Evolutionary conservation across 2,888 invertebrate species (phyloP), one percentile per base, ranked within the genome.

Genomic region (Pyrochroa serraticornis): DNA sequence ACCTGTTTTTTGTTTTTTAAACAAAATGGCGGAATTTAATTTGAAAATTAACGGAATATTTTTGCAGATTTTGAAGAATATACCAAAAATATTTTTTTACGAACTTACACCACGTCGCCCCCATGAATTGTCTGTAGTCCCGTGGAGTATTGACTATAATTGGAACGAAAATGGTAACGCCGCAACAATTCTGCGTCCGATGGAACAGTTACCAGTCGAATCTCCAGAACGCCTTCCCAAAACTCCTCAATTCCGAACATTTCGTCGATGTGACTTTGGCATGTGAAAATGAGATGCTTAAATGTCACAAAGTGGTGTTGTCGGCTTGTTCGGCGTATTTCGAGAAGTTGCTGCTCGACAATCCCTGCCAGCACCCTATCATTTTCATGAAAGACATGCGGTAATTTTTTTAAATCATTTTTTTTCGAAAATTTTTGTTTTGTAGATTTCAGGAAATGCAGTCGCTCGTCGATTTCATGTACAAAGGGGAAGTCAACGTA

Each of bases 191-290:
- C 67, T 89, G 89, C 74, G 87, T 92, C 44, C 83, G 91, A 72
- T 92, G 91, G 92, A 91, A 91, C 77, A 90, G 90, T 68, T 91
- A 91, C 77, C 90, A 91, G 73, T 87, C 88, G 36, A 91, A 91
- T 75, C 83, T 92, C 79, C 90, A 87, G 71, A 87, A 87, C 66
- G 89, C 90, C 60, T 91, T 91, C 73, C 90, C 90, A 0, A 88
- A 88, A 7, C 82, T 91, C 9, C 82, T 91, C 6, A 86, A 87
- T 13, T 86, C 87, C n/a, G 90, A 91, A 75, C 88, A 90, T 75
- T 93, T 94, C 75, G 92, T 93, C 0, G 94, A 94, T 79, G 93
- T 93, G 44, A 94, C 94, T 0, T 78, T 94, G 47, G 93, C 93
- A 2, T 93, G 93, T 75, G 94, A 94, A 77, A 92, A 92, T 0